Evolutionary conservation across 2,888 invertebrate species (phyloP).

Genomic region (Sinhomidia bicolor): DNA sequence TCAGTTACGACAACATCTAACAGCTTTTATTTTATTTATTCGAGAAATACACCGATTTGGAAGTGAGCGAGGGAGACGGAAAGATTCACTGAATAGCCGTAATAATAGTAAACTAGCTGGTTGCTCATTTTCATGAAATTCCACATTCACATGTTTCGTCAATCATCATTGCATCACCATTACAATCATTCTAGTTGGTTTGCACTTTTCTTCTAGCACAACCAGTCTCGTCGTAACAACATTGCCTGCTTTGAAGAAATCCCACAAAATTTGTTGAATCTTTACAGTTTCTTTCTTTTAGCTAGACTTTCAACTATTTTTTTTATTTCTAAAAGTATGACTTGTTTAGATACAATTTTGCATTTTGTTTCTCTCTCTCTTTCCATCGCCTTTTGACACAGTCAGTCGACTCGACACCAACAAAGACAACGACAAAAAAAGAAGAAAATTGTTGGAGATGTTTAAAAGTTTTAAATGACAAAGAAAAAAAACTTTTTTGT

Average conservation of each 20-base stretch:
- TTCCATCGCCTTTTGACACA: conserved; percentile 21
- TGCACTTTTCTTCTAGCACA: neutral
- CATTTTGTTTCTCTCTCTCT: neutral
- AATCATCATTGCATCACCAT: conserved; percentile 46
- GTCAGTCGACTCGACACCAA: conserved; percentile 10
- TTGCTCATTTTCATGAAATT: conserved; percentile 28
- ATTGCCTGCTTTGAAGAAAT: no score
- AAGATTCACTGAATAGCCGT: conserved; percentile 4
- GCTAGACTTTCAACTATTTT: neutral
- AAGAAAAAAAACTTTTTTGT: neutral
- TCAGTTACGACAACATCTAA: neutral
- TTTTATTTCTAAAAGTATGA: neutral
- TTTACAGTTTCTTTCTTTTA: conserved; percentile 1
- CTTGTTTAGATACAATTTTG: neutral
- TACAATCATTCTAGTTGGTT: conserved; percentile 13
- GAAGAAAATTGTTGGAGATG: conserved; percentile 5
- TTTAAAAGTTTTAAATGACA: conserved; percentile 56
- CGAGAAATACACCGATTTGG: conserved; percentile 11
- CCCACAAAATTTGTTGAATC: conserved; percentile 22
- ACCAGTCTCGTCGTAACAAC: no score
- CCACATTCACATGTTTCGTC: conserved; percentile 25
- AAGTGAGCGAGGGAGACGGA: conserved; percentile 16
- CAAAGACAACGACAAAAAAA: conserved; percentile 28
- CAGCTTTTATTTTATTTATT: conserved; percentile 26
- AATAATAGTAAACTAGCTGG: conserved; percentile 10